Percentiles rank a stretch among this genome's conserved stretches.
Evolutionary conservation across 2,113 vertebrate genomes (phyloP).

Genomic region (Crotophaga sulcirostris): DNA sequence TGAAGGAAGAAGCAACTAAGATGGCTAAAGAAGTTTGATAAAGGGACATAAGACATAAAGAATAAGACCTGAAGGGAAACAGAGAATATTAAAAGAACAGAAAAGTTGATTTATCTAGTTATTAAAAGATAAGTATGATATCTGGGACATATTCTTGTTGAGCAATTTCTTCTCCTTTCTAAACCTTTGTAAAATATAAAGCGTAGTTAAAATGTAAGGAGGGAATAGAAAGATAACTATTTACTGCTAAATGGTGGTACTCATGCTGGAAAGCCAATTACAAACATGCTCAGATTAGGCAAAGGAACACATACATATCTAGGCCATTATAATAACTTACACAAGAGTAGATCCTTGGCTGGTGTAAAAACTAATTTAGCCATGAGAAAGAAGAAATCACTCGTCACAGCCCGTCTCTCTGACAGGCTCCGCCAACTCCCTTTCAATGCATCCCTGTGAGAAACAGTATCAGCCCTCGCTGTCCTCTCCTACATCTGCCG

Average conservation of each 20-base stretch:
- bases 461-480: neutral
- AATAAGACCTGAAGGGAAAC: conserved; percentile 45
- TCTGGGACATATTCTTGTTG: conserved; percentile 17
- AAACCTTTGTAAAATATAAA: conserved; percentile 37
- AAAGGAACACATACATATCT: neutral
- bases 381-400: conserved; percentile 15
- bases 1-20: conserved; percentile 30
- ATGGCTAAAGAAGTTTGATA: conserved; percentile 30
- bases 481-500: neutral
- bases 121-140: conserved; percentile 62
- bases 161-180: conserved; percentile 45
- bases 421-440: neutral
- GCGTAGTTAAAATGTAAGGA: conserved; percentile 15
- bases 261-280: conserved; percentile 6
- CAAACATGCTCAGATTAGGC: neutral
- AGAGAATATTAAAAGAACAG: conserved; percentile 34
- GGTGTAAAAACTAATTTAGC: conserved; percentile 11
- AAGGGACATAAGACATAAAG: neutral
- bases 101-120: conserved; percentile 46
- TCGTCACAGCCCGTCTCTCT: neutral
- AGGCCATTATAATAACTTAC: neutral
- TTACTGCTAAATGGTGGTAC: conserved; percentile 21
- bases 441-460: neutral
- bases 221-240: conserved; percentile 38
- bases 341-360: neutral